phyloP scores from a whole-genome alignment of 1,140 invertebrate genomes.

The Nasonia longicornis region DNA sequence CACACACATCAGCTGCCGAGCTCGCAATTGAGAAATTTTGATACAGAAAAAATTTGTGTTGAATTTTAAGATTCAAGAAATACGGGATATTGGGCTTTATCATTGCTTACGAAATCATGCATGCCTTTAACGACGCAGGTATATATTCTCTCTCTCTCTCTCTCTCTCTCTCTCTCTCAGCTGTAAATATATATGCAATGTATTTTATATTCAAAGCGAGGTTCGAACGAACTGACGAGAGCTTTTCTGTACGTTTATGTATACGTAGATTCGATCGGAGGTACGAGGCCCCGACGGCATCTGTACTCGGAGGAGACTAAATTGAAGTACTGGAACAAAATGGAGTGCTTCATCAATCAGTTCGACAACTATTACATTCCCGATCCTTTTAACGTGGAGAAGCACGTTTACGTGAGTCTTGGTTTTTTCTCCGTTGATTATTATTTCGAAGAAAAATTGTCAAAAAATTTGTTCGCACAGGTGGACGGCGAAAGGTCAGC shows the following conservation, averaged over 20 bases:
- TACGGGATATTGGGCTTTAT: constrained; percentile 29
- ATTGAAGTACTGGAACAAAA: constrained; percentile 18
- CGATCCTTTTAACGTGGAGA: not conserved
- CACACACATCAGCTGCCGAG: not conserved
- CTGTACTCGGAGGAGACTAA: constrained; percentile 24
- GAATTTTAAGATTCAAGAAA: constrained; percentile 21
- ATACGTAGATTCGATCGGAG: not conserved
- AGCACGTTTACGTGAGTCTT: constrained; percentile 22
- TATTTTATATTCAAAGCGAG: not conserved
- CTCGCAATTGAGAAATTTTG: not conserved
- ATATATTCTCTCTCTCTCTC: not conserved
- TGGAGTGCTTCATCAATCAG: constrained; percentile 25
- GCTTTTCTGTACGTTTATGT: no score
- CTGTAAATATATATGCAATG: not conserved
- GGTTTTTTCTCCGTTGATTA: not conserved
- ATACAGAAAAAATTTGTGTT: constrained; percentile 5
- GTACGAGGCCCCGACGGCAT: not conserved
- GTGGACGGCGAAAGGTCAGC: constrained; percentile 28
- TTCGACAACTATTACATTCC: constrained; percentile 29
- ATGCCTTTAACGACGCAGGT: constrained; percentile 31
- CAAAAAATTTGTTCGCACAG: not conserved
- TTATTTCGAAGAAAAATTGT: not conserved
- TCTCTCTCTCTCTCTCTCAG: not conserved
- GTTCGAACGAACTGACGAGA: no score
- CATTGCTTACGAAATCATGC: constrained; percentile 32